Evolutionary conservation across 2,888 invertebrate species (phyloP).

Genomic region (Neoitamus cyanurus): DNA sequence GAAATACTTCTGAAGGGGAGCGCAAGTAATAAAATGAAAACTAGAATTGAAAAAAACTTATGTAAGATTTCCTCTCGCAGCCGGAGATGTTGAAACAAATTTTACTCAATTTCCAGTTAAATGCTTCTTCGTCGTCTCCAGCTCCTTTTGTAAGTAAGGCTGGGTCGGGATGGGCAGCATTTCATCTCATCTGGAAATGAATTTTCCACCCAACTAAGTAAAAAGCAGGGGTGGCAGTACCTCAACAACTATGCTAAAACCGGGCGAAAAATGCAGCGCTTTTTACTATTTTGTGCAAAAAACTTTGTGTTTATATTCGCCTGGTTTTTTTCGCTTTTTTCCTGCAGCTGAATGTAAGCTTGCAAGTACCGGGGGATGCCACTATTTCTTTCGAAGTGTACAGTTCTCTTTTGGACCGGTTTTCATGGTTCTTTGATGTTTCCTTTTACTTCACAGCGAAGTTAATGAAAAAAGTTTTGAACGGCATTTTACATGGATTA

Average conservation of each 20-base stretch:
- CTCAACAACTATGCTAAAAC: neutral
- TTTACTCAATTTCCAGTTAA: neutral
- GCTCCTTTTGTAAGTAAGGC: neutral
- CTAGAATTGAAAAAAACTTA: neutral
- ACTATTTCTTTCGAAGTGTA: constrained; percentile 3
- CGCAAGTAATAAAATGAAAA: neutral
- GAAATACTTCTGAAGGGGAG: neutral
- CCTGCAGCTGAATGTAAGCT: neutral
- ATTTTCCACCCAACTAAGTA: neutral
- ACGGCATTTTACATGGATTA: constrained; percentile 29
- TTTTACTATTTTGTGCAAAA: constrained; percentile 2
- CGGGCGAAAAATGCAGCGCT: neutral
- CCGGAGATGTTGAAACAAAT: neutral
- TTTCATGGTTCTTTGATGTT: constrained; percentile 18
- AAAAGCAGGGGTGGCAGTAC: neutral
- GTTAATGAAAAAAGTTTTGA: constrained; percentile 33
- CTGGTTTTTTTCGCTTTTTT: neutral
- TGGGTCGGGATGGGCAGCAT: neutral
- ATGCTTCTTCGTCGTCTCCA: neutral
- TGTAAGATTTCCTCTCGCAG: neutral
- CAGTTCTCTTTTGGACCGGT: neutral
- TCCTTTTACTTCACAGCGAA: neutral
- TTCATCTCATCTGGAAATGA: constrained; percentile 7
- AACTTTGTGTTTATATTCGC: constrained; percentile 19
- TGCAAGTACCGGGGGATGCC: neutral